Percentiles rank a stretch among this genome's conserved stretches.
These are phyloP conservation scores for Drosophila ananassae DNA, from an alignment of 1,140 invertebrate genomes.

Conservation along the genomic window DNA sequence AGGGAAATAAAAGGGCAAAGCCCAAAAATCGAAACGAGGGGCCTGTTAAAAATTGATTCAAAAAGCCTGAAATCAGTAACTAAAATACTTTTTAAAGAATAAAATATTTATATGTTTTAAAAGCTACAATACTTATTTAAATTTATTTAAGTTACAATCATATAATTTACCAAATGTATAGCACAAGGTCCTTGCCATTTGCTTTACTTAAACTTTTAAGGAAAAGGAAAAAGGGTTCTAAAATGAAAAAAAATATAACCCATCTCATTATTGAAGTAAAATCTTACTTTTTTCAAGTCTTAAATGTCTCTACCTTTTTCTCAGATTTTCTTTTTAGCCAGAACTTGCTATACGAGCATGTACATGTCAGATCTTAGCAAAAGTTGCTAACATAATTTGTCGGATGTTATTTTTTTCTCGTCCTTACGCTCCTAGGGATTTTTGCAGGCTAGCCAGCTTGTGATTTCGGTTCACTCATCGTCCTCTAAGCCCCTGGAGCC, in stretches of 20 bases:
- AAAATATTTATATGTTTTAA: too few relatives aligned
- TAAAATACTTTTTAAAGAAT: too few relatives aligned
- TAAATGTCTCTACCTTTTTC: background rate
- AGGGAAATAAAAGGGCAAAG: background rate
- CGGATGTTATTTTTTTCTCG: constrained; percentile 7
- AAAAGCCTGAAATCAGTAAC: too few relatives aligned
- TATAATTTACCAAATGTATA: too few relatives aligned
- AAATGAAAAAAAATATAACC: too few relatives aligned
- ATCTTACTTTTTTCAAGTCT: background rate
- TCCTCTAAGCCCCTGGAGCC: constrained; percentile 21
- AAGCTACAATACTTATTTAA: too few relatives aligned
- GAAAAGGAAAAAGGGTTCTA: too few relatives aligned
- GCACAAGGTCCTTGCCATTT: too few relatives aligned
- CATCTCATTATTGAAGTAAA: too few relatives aligned
- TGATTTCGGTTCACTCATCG: constrained; percentile 14
- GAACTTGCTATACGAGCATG: constrained; percentile 29
- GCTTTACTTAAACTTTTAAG: too few relatives aligned
- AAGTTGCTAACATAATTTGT: constrained; percentile 48
- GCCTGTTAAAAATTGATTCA: too few relatives aligned
- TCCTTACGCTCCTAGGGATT: background rate
- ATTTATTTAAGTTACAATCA: too few relatives aligned
- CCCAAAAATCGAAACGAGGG: background rate
- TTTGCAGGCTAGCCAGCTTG: constrained; percentile 8
- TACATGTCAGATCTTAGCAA: constrained; percentile 36
- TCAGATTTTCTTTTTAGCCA: background rate